Evolutionary conservation across 2,888 invertebrate species (phyloP), one percentile per base, ranked within the genome.

Genomic region (Leistus spinibarbis): DNA sequence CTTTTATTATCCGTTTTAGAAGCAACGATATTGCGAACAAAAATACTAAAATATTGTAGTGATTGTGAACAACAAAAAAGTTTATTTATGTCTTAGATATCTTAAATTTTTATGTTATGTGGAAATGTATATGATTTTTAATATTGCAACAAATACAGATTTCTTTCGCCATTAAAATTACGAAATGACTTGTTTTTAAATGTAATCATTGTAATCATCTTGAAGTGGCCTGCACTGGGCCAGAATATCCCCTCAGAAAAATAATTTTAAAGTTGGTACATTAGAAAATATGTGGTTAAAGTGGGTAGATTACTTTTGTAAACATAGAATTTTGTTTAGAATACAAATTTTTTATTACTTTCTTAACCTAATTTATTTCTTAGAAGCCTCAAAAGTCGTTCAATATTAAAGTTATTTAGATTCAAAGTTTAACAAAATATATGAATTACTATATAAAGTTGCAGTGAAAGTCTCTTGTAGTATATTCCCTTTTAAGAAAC

Each of bases 1-100:
- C 60, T 60, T 60, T n/a, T 60, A 60, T 60, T 17, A 17, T 54
- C 19, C 60, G 16, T 60, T 60, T 10, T 60, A 60, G 22, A 60
- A 2, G 60, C 60, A 17, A 13, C 60, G 13, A 17, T 60, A 60
- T 60, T 17, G 60, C 22, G 16, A 60, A 5, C 60, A 40, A 20
- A 60, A 19, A 60, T 60, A 60, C 20, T 17, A 60, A 60, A 60
- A 60, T 60, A 60, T 60, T 10, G 19, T 60, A 9, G 20, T 17
- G 19, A 60, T 60, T 60, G 60, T 60, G 17, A 13, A 19, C 7
- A 60, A 3, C 10, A 60, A 60, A 22, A 60, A 19, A 22, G 60
- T 20, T 3, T 13, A 60, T 16, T 10, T 60, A 60, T 16, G 19
- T 22, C 3, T 19, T 19, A 60, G 54, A 54, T 19, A 40, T 10